These are phyloP conservation scores for Nibea albiflora DNA, from an alignment of 2,113 vertebrate species.

Conservation along the genomic window DNA sequence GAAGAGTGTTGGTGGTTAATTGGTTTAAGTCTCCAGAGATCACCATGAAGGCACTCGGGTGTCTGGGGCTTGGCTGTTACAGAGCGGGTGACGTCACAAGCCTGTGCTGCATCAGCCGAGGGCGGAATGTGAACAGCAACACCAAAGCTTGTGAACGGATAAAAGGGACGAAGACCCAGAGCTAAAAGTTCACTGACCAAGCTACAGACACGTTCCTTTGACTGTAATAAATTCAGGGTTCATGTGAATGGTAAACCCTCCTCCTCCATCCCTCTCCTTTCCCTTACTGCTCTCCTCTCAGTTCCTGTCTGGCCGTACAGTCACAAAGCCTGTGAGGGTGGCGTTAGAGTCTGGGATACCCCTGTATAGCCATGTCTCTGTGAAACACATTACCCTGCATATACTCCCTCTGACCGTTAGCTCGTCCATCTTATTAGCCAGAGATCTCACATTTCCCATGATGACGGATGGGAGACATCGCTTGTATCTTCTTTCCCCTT, in stretches of 20 bases:
- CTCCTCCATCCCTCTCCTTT: background rate
- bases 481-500: background rate
- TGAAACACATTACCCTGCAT: background rate
- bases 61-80: no score
- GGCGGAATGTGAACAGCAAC: no score
- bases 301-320: background rate
- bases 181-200: background rate
- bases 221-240: background rate
- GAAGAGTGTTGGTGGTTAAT: no score
- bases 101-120: no score
- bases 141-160: no score
- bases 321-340: background rate
- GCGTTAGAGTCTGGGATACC: background rate
- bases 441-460: background rate
- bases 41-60: no score
- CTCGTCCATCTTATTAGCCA: background rate
- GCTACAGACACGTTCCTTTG: background rate
- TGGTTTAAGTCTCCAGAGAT: no score
- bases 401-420: background rate
- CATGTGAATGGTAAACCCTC: background rate
- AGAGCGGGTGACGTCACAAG: no score
- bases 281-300: background rate
- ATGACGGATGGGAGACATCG: no score
- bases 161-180: background rate
- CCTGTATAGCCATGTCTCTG: background rate